Evolutionary conservation across 2,113 vertebrate genomes (phyloP).

Genomic region (Echinops telfairi): DNA sequence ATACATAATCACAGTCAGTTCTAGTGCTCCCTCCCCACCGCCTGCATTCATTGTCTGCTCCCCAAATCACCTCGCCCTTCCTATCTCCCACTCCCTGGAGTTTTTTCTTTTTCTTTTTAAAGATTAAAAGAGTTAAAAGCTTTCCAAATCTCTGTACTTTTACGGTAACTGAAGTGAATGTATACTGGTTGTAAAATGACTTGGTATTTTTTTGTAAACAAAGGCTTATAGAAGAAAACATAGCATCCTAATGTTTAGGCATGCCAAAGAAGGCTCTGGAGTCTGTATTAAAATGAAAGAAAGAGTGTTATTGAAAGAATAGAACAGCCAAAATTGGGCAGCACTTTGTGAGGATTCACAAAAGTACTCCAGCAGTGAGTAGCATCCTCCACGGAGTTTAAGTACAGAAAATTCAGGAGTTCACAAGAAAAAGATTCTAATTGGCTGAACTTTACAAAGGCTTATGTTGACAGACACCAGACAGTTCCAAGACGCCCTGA

Average conservation of each 20-base stretch:
- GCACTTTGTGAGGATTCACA: background rate
- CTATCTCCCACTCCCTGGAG: too few relatives aligned
- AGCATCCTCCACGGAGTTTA: background rate
- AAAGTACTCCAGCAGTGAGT: background rate
- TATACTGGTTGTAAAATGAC: background rate
- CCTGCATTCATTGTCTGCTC: too few relatives aligned
- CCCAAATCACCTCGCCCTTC: too few relatives aligned
- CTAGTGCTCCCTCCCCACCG: too few relatives aligned
- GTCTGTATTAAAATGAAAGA: background rate
- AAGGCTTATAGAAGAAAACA: constrained; percentile 1
- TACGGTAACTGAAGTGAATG: constrained; percentile 5
- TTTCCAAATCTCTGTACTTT: background rate
- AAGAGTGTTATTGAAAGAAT: background rate
- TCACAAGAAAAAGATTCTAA: background rate
- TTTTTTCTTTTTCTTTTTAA: background rate
- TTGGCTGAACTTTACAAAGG: too few relatives aligned
- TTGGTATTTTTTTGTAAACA: background rate
- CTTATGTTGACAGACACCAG: too few relatives aligned
- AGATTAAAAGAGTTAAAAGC: background rate
- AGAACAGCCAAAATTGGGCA: background rate
- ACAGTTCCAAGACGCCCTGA: too few relatives aligned
- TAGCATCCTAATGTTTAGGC: background rate
- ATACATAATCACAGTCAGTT: too few relatives aligned
- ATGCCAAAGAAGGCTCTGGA: too few relatives aligned
- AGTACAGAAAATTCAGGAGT: background rate